Conservation (phyloP, 2,888 invertebrate genomes). For the Philereme transversata region DNA sequence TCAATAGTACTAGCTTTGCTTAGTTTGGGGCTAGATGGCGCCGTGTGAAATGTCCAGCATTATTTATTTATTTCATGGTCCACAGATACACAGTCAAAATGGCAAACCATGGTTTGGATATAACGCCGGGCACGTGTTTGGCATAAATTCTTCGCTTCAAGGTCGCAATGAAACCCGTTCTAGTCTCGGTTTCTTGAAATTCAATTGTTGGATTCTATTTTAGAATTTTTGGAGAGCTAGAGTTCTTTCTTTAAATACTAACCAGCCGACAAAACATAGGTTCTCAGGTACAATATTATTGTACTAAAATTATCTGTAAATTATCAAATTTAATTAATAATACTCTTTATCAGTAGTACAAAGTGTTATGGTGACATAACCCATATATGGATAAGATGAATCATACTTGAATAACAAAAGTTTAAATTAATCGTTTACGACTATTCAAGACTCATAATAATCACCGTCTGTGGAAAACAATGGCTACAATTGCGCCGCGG, state of each 20-base stretch:
- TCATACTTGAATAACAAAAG: constrained; percentile 23
- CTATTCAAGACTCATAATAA: constrained; percentile 16
- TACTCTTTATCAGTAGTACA: neutral
- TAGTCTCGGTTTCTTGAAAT: constrained; percentile 22
- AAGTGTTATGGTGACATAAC: neutral
- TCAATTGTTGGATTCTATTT: constrained; percentile 23
- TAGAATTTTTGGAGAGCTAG: neutral
- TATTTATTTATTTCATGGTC: too few relatives aligned
- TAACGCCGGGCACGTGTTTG: constrained; percentile 51
- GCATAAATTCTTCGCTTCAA: constrained; percentile 57
- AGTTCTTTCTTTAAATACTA: neutral
- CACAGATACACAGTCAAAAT: constrained; percentile 32
- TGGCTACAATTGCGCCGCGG: constrained; percentile 33
- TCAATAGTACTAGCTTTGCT: too few relatives aligned
- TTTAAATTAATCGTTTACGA: constrained; percentile 24
- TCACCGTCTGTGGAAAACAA: constrained; percentile 30
- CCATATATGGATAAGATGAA: constrained; percentile 3
- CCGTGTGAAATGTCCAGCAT: too few relatives aligned
- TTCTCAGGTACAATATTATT: too few relatives aligned
- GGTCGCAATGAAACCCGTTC: constrained; percentile 39
- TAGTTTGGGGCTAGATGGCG: too few relatives aligned
- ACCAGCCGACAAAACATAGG: too few relatives aligned
- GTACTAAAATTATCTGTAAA: neutral
- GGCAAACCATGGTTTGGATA: constrained; percentile 30
- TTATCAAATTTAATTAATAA: neutral